Base-by-base conservation (phyloP, 1,140 invertebrate species). In the Atta cephalotes region DNA sequence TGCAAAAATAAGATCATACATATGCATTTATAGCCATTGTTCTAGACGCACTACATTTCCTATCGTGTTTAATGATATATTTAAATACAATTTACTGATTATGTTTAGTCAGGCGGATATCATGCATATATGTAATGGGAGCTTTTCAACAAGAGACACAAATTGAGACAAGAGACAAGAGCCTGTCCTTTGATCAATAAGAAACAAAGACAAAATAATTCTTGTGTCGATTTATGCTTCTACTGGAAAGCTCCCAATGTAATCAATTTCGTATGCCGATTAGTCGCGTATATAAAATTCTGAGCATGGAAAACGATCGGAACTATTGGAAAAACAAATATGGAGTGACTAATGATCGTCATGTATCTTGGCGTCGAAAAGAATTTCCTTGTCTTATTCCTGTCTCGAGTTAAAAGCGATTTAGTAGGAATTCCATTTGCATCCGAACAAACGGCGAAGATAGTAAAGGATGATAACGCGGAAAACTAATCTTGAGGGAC, bases 401-500 rank as follows among this genome's bases (percentile, higher is more conserved):
- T 21, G 28, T 18, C 39, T 45, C 31, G 53, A 58, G 35, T 31
- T 21, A 16, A 51, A 31, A 56, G 14, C 18, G n/a, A 58, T 4
- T 7, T 51, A 14, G 53, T 6, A 56, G 9, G 14, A 56, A 25
- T 72, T 3, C 14, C 16, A 60, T 49, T 49, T 84, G 0, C 25
- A 60, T 9, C 3, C 14, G 28, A 31, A 62, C 2, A 25, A 62
- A 53, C 12, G 6, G 16, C 45, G 3, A 28, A 51, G 56, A 51
- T 74, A 28, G 3, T 18, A 45, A 70, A 58, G 51, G 5, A 81
- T 3, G 51, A 81, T 81, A 74, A 62, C 12, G 18, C 49, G 2
- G 51, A 6, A 35, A 72, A 72, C 53, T 56, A 49, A 62, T 82
- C 39, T 35, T 16, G 56, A 49, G 16, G 6, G 10, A 31, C 31